Evolutionary conservation across 2,888 invertebrate genomes (phyloP), one percentile per base, ranked within the genome.

Genomic region (Lepidochrysops patricia): DNA sequence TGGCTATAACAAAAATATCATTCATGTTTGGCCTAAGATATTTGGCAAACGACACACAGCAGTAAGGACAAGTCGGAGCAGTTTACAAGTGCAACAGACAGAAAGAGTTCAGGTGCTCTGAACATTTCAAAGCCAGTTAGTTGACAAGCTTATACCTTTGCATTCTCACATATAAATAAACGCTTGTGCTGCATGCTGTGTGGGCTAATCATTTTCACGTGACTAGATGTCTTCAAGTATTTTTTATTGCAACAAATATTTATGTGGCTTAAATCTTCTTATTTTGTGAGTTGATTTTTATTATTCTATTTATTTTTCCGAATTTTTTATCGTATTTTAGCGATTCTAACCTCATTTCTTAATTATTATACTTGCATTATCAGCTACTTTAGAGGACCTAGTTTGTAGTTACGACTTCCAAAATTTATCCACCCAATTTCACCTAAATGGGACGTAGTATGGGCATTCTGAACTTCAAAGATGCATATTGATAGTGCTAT

Each of bases 11-110:
- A 19, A 43, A 43, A 43, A 43, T 43, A 43, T 26, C 6, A 26
- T 50, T 25, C 50, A 54, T 54, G 27, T 54, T 54, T 54, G 54
- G 54, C 32, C 54, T 29, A 54, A 54, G 27, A 54, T 19, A 19
- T 32, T 23, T 54, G 54, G 54, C 54, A 54, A 43, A 3, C 5
- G 29, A 54, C 25, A 50, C 4, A 50, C n/a, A 26, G 25, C 29
- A 19, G 54, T 54, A 19, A 54, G 54, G 54, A 54, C 54, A 54
- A 54, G 54, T 54, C 32, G 9, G 9, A 27, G 29, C 19, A 15
- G 29, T 13, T 26, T 26, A 54, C 32, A 54, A 54, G 54, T 32
- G 54, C 54, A 15, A 9, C 29, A 54, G 32, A 27, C 19, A 29
- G 19, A 29, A n/a, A 29, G 54, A 32, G 29, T 54, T 54, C 54